phyloP scores from a whole-genome alignment of 2,797 vertebrate species.

The Thaleichthys pacificus region DNA sequence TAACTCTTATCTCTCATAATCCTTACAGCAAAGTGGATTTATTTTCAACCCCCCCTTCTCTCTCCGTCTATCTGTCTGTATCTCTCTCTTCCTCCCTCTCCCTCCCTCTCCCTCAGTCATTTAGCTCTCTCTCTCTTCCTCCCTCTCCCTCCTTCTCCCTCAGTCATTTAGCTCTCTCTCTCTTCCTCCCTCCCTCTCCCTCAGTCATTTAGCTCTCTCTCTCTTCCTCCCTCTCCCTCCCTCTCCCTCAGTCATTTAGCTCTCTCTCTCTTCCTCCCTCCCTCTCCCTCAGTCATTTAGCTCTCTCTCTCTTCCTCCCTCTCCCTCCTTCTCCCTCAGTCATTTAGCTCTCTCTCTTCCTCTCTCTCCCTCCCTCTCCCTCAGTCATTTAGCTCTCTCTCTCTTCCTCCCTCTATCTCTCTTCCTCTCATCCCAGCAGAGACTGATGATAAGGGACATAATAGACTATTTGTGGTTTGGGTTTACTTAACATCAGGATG shows the following conservation, averaged over 20 bases:
- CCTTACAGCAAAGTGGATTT: no score
- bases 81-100: no score
- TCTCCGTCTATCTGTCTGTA: no score
- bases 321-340: background rate
- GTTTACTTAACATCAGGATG: background rate
- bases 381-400: background rate
- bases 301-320: no score
- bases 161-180: background rate
- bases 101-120: background rate
- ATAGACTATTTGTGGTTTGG: background rate
- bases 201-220: no score
- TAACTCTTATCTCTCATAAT: no score
- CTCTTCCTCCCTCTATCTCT: background rate
- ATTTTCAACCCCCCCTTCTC: background rate
- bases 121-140: background rate
- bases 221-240: background rate
- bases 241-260: background rate
- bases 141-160: background rate
- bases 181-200: background rate
- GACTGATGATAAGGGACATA: background rate
- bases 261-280: no score
- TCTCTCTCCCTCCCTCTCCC: no score
- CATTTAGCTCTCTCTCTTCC: background rate
- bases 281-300: background rate
- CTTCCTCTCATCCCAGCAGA: background rate